Percentiles rank a stretch among this genome's conserved stretches.
Evolutionary conservation across 1,140 invertebrate species (phyloP).

Genomic region (Drosophila yakuba): DNA sequence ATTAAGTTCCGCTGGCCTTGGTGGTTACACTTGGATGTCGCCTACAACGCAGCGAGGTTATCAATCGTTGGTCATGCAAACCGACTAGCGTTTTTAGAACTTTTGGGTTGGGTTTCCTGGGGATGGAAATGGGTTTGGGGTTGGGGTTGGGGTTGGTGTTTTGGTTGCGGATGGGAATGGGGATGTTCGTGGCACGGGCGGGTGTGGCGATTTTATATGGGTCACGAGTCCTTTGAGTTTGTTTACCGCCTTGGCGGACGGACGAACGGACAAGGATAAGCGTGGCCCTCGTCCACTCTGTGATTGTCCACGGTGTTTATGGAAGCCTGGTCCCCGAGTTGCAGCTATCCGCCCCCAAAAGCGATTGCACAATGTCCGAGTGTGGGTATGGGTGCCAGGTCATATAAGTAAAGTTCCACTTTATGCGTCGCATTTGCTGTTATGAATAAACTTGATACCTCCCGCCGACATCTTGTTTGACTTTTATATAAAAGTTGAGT

Average conservation of each 20-base stretch:
- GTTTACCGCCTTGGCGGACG: slow-evolving; percentile 58
- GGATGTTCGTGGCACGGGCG: neutral
- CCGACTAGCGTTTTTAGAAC: slow-evolving; percentile 27
- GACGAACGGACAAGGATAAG: slow-evolving; percentile 2
- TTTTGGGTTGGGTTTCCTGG: slow-evolving; percentile 29
- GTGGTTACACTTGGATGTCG: slow-evolving; percentile 31
- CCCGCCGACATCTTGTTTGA: slow-evolving; percentile 25
- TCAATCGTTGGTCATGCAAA: slow-evolving; percentile 72
- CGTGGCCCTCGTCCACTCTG: slow-evolving; percentile 1
- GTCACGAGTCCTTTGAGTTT: slow-evolving; percentile 70
- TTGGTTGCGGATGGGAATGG: neutral
- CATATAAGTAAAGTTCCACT: slow-evolving; percentile 34
- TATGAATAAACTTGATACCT: slow-evolving; percentile 54
- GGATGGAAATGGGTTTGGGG: neutral
- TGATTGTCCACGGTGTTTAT: slow-evolving; percentile 51
- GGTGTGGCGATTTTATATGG: slow-evolving; percentile 54
- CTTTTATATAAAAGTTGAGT: slow-evolving; percentile 55
- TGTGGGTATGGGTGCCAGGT: neutral
- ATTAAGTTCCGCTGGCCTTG: slow-evolving; percentile 63
- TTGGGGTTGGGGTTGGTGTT: neutral
- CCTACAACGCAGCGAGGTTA: slow-evolving; percentile 36
- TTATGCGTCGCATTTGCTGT: slow-evolving; percentile 58
- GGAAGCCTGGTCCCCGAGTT: slow-evolving; percentile 60
- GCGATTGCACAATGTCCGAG: slow-evolving; percentile 40
- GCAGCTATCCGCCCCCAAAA: slow-evolving; percentile 19